These are phyloP conservation scores for Tubiluchus corallicola DNA, from an alignment of 2,888 invertebrate genomes.

Conservation along the genomic window DNA sequence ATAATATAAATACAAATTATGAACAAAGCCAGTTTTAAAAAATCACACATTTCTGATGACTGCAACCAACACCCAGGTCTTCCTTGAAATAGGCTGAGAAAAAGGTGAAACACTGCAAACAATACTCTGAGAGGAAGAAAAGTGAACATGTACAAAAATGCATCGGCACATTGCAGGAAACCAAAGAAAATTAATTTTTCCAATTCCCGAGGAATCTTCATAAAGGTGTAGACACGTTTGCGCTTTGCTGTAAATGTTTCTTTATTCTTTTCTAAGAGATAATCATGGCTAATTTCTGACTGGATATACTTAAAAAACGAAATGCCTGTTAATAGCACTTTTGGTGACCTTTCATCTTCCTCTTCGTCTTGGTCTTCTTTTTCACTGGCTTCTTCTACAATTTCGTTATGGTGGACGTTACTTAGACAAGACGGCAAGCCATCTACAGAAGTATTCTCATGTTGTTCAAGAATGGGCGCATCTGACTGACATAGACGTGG, in stretches of 20 bases:
- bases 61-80: slow-evolving; percentile 1
- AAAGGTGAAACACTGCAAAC: too few relatives aligned
- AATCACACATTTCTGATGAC: slow-evolving; percentile 60
- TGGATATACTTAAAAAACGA: slow-evolving; percentile 44
- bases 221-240: slow-evolving; percentile 85
- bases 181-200: slow-evolving; percentile 28
- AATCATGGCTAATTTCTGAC: slow-evolving; percentile 75
- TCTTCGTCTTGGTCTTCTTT: too few relatives aligned
- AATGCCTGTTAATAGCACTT: too few relatives aligned
- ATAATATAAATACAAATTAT: slow-evolving; percentile 60
- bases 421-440: too few relatives aligned
- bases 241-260: slow-evolving; percentile 79
- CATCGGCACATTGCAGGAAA: slow-evolving; percentile 67
- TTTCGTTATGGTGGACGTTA: too few relatives aligned
- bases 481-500: too few relatives aligned
- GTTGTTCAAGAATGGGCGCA: too few relatives aligned
- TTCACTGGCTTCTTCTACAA: too few relatives aligned
- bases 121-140: slow-evolving; percentile 88
- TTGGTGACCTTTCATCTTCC: too few relatives aligned
- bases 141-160: slow-evolving; percentile 90
- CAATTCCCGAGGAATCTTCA: slow-evolving; percentile 73
- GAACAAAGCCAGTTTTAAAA: slow-evolving; percentile 76
- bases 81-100: too few relatives aligned
- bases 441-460: too few relatives aligned
- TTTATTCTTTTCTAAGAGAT: slow-evolving; percentile 82